Evolutionary conservation across 2,888 invertebrate genomes (phyloP).

Genomic region (Tortrix viridana): DNA sequence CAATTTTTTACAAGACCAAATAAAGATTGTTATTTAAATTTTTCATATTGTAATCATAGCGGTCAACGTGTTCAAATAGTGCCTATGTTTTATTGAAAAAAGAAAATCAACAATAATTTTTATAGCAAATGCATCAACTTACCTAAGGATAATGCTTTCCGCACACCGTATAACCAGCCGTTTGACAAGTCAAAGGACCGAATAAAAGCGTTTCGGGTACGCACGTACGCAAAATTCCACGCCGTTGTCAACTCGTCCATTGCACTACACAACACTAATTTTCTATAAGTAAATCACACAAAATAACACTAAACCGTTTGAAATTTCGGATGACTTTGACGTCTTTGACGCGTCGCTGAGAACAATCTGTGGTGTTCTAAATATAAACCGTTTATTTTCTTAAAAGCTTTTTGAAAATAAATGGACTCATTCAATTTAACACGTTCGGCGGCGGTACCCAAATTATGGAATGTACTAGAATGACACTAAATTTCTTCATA

Average conservation of each 20-base stretch:
- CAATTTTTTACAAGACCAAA: too few species aligned
- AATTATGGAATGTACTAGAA: too few species aligned
- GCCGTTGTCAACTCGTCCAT: constrained; percentile 50
- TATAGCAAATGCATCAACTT: constrained; percentile 39
- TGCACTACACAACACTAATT: constrained; percentile 29
- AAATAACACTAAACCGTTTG: not conserved
- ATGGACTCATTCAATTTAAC: too few species aligned
- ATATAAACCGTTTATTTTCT: constrained; percentile 56
- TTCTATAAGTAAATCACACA: not conserved
- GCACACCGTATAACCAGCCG: constrained; percentile 61
- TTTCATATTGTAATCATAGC: too few species aligned
- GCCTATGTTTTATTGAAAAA: too few species aligned
- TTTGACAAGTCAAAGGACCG: constrained; percentile 66
- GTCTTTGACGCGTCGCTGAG: not conserved
- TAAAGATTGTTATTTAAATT: too few species aligned
- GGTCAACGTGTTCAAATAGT: too few species aligned
- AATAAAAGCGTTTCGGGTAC: constrained; percentile 63
- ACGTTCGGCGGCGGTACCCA: too few species aligned
- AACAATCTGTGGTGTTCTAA: constrained; percentile 50
- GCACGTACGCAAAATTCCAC: constrained; percentile 58
- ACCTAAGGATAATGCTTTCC: constrained; percentile 53
- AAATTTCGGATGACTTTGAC: not conserved
- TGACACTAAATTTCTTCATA: too few species aligned
- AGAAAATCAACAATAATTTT: too few species aligned
- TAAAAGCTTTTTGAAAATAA: constrained; percentile 42